Conservation (phyloP, 2,888 invertebrate species). For the Lamellibrachia columna region DNA sequence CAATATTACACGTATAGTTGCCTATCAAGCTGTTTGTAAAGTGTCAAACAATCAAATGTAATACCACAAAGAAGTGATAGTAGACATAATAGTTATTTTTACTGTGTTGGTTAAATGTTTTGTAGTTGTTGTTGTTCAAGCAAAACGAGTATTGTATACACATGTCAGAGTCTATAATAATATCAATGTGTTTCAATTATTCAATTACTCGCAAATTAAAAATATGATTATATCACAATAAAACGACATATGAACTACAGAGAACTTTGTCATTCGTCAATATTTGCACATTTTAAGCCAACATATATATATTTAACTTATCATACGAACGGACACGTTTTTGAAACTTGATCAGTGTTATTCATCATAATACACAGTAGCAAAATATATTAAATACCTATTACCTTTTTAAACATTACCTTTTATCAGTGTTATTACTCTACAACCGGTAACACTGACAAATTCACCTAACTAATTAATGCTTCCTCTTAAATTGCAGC, state of each 20-base stretch:
- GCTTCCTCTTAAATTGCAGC: too few relatives aligned
- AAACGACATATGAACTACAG: background rate
- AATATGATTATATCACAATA: background rate
- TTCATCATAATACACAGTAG: too few relatives aligned
- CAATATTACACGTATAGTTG: background rate
- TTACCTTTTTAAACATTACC: too few relatives aligned
- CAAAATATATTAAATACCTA: too few relatives aligned
- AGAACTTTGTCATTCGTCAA: background rate
- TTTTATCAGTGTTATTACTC: too few relatives aligned
- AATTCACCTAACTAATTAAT: too few relatives aligned
- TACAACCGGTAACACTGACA: too few relatives aligned
- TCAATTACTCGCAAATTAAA: background rate
- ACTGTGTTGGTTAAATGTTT: background rate
- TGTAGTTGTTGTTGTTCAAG: background rate
- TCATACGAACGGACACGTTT: too few relatives aligned
- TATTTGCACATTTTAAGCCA: too few relatives aligned
- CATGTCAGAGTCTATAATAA: background rate
- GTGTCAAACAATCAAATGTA: background rate
- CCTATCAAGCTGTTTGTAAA: background rate
- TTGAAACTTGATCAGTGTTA: too few relatives aligned
- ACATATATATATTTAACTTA: too few relatives aligned
- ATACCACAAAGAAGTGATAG: background rate
- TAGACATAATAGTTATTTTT: background rate
- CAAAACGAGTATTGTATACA: background rate
- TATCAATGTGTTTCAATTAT: background rate